Evolutionary conservation across 2,888 invertebrate genomes (phyloP), one percentile per base, ranked within the genome.

Genomic region (Pelosia muscerda): DNA sequence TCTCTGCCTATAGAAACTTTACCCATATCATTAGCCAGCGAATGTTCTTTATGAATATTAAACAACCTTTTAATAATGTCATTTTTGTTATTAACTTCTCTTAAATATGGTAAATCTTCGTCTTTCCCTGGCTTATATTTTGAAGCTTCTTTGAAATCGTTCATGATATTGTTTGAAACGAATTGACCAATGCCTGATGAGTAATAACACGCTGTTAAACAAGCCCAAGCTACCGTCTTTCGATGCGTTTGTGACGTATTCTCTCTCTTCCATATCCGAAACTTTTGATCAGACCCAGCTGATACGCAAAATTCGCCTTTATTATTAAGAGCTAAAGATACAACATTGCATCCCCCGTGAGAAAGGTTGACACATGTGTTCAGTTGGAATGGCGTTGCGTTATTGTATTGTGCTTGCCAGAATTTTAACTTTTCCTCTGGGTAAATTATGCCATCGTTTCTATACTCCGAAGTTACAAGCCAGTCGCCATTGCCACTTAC

Each of bases 381-480:
- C 0, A 94, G 84, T 74, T 78, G 81, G 74, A 93, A 94, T 0
- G 92, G 93, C 1, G 85, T 78, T 1, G 77, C 69, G 13, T 68
- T 82, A 38, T 86, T 86, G n/a, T 73, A 72, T 53, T 86, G 81
- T 15, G 85, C 71, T 0, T 74, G 60, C 94, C 94, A 95, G 83
- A 95, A 95, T 73, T 95, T 95, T 1, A 95, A 87, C 72, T 88
- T 89, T 71, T 95, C 95, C 71, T 95, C 94, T 0, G 94, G 92
- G 74, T 92, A 94, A 49, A 82, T 87, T 54, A 86, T 74, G n/a
- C 92, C 92, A 34, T 95, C 94, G 71, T 93, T 90, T 68, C 94
- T 86, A 76, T 94, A 95, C 70, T 95, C 94, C 0, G 94, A 94
- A 0, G 94, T 95, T 58, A 91, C 93, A 0, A 95, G 89, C 92